A percentile compares a stretch with the other conserved stretches of the same genome.
Evolutionary conservation across 2,888 invertebrate genomes (phyloP).

Genomic region (Dastarcus helophoroides): DNA sequence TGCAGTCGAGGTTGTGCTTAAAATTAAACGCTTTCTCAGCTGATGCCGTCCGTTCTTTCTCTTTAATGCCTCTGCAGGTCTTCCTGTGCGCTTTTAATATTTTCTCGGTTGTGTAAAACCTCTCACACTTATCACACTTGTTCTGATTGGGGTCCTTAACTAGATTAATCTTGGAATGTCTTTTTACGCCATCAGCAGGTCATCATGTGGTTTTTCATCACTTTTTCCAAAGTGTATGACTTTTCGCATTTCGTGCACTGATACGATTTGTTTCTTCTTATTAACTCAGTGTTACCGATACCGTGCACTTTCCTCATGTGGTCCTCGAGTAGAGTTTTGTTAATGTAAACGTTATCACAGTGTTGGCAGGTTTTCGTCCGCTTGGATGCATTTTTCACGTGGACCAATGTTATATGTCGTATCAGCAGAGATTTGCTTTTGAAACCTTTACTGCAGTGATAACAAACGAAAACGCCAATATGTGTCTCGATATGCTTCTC

Average conservation of each 20-base stretch:
- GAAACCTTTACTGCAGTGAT: constrained; percentile 15
- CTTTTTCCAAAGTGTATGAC: constrained; percentile 16
- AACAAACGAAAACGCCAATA: constrained; percentile 14
- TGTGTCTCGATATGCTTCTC: constrained; percentile 4
- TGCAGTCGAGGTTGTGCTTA: constrained; percentile 4
- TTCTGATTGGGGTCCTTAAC: constrained; percentile 6
- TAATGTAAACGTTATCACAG: constrained; percentile 1
- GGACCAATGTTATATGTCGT: constrained; percentile 13
- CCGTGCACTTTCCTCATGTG: not conserved
- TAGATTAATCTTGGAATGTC: constrained; percentile 8
- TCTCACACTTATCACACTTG: constrained; percentile 15
- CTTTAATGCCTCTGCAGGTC: constrained; percentile 9
- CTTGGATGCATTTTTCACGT: constrained; percentile 10
- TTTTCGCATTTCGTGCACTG: constrained; percentile 16
- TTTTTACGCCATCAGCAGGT: constrained; percentile 10
- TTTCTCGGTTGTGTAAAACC: constrained; percentile 18
- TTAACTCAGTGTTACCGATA: not conserved
- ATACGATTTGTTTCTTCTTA: constrained; percentile 1
- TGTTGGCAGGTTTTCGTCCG: not conserved
- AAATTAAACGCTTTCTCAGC: not conserved
- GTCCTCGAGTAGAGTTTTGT: not conserved
- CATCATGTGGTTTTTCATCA: constrained; percentile 6
- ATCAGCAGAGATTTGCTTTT: constrained; percentile 15
- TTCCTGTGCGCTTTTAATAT: constrained; percentile 17
- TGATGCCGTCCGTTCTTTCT: not conserved